These are phyloP conservation scores for Kradibia gibbosae DNA, from an alignment of 1,140 invertebrate species.

Conservation along the genomic window DNA sequence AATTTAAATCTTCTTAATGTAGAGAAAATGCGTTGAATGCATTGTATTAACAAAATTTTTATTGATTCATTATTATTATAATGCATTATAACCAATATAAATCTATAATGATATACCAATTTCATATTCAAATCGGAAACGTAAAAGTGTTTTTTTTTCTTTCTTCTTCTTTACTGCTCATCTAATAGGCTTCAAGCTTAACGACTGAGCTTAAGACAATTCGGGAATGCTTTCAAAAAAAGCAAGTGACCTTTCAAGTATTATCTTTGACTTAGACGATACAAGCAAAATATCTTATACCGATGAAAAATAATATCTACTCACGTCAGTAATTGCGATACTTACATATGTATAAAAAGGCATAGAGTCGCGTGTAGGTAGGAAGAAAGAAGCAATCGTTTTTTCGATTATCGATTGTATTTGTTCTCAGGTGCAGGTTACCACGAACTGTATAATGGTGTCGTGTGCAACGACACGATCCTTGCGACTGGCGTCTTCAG, in stretches of 20 bases:
- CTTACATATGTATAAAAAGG: neutral
- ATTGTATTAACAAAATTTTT: no score
- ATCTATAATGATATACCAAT: no score
- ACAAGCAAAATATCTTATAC: slow-evolving; percentile 15
- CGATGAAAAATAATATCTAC: slow-evolving; percentile 1
- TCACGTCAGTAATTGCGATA: neutral
- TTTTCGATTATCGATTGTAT: slow-evolving; percentile 62
- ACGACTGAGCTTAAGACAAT: neutral
- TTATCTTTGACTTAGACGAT: slow-evolving; percentile 3
- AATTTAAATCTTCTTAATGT: no score
- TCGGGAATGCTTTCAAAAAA: neutral
- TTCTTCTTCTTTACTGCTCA: neutral
- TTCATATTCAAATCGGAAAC: neutral
- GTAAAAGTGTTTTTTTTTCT: neutral
- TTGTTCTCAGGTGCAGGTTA: slow-evolving; percentile 84
- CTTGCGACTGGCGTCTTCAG: slow-evolving; percentile 98
- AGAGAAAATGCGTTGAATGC: no score
- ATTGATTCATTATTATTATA: no score
- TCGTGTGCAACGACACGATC: slow-evolving; percentile 98
- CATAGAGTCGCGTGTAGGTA: neutral
- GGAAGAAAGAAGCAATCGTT: slow-evolving; percentile 41
- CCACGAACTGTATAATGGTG: slow-evolving; percentile 98
- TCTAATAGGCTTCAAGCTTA: neutral
- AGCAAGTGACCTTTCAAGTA: neutral
- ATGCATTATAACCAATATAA: no score